Evolutionary conservation across 2,113 vertebrate species (phyloP).

Genomic region (Melanerpes aurifrons): DNA sequence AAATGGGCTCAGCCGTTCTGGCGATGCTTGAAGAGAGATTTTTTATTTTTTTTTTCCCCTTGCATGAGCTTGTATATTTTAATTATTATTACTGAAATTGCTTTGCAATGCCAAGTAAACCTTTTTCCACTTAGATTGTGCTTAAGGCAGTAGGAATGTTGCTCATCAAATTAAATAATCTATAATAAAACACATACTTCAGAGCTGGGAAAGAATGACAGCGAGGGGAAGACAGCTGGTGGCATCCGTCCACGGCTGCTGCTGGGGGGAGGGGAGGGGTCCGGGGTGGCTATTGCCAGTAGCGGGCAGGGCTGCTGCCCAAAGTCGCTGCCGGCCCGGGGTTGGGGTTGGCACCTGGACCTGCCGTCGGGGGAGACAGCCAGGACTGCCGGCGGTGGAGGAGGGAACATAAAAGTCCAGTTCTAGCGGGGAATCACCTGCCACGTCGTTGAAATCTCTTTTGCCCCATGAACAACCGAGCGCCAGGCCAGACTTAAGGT

Average conservation of each 20-base stretch:
- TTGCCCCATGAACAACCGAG: not conserved
- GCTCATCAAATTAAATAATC: constrained; percentile 48
- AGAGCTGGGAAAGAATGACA: constrained; percentile 27
- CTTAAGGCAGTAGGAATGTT: constrained; percentile 21
- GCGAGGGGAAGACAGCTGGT: not conserved
- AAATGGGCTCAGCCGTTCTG: not conserved
- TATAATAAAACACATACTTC: constrained; percentile 41
- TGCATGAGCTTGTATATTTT: not conserved
- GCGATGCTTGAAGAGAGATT: not conserved
- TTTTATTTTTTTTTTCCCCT: not conserved
- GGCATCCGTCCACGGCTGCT: not conserved
- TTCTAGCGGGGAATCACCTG: not conserved
- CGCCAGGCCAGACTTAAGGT: not conserved
- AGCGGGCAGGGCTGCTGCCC: not conserved
- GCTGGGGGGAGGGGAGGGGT: not conserved
- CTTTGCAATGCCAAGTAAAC: not conserved
- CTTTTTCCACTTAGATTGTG: constrained; percentile 44
- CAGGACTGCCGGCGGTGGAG: rapidly evolving
- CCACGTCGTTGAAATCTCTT: not conserved
- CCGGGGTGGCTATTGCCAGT: not conserved
- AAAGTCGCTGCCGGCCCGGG: not conserved
- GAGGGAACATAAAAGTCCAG: rapidly evolving
- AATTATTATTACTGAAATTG: not conserved
- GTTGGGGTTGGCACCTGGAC: not conserved
- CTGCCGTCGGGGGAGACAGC: not conserved